Conservation (phyloP, 2,797 vertebrate species). For the Erithacus rubecula region DNA sequence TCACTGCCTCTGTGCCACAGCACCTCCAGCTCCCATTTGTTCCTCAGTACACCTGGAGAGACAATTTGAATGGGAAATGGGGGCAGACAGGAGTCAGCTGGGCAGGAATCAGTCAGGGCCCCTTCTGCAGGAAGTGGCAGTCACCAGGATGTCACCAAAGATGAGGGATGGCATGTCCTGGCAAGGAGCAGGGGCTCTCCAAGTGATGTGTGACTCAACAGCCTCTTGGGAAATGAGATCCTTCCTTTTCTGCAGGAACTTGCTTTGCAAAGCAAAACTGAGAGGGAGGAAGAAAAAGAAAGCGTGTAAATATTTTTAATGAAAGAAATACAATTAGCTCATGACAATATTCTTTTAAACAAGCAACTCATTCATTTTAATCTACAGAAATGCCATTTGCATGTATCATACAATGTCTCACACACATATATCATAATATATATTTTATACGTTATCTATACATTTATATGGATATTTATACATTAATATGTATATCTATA, state of each 20-base stretch:
- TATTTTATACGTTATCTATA: too few species aligned
- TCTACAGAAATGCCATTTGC: background rate
- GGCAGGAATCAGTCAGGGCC: background rate
- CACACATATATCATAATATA: background rate
- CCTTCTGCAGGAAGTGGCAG: background rate
- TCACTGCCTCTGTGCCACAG: background rate
- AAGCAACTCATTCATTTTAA: background rate
- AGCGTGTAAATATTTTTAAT: background rate
- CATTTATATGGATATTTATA: too few species aligned
- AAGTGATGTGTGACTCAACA: background rate
- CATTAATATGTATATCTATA: background rate
- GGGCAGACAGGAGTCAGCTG: background rate
- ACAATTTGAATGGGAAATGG: background rate
- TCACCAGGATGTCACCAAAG: slow-evolving; percentile 10
- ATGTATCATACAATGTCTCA: rapidly evolving
- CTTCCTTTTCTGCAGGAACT: background rate
- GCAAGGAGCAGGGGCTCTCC: background rate
- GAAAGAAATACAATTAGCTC: background rate
- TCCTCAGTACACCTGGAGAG: background rate
- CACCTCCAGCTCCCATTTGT: background rate
- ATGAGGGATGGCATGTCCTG: background rate
- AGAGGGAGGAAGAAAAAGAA: background rate
- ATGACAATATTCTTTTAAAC: background rate
- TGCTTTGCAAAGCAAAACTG: background rate
- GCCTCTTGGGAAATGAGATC: background rate